phyloP scores from a whole-genome alignment of 1,140 invertebrate species.

The Dinoponera quadriceps region DNA sequence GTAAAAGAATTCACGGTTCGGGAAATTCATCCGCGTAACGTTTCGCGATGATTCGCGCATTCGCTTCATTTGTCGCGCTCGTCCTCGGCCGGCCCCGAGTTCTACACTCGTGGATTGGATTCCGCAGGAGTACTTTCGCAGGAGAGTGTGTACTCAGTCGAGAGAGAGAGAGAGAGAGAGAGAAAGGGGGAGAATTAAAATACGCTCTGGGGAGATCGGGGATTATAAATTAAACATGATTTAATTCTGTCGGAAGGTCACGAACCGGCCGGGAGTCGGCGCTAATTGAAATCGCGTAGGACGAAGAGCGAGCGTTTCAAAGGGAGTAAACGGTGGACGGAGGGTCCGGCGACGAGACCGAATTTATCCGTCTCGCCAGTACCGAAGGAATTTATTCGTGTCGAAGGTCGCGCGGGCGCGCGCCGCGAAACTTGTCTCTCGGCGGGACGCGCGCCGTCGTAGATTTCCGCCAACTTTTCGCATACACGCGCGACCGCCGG shows the following conservation, averaged over 20 bases:
- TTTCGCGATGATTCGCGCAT: neutral
- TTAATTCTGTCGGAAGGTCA: neutral
- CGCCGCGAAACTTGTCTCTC: constrained; percentile 46
- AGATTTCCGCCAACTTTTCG: constrained; percentile 62
- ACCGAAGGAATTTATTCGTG: constrained; percentile 7
- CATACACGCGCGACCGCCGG: constrained; percentile 27
- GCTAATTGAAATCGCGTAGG: constrained; percentile 33
- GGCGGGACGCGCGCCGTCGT: constrained; percentile 9
- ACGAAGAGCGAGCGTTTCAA: neutral
- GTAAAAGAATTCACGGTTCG: too few species aligned
- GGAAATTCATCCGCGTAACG: neutral
- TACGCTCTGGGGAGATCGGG: neutral
- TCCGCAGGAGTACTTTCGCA: neutral
- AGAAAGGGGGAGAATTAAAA: too few species aligned
- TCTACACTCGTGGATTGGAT: neutral
- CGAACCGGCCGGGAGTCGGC: neutral
- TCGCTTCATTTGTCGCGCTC: neutral
- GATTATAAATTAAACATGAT: constrained; percentile 20
- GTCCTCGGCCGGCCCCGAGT: neutral
- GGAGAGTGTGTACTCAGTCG: neutral
- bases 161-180: too few species aligned
- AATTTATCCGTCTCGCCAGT: neutral
- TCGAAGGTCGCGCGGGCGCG: constrained; percentile 1
- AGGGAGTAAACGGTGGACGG: neutral
- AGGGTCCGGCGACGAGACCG: neutral